phyloP scores from a whole-genome alignment of 2,113 vertebrate species.

The Menidia beryllina region DNA sequence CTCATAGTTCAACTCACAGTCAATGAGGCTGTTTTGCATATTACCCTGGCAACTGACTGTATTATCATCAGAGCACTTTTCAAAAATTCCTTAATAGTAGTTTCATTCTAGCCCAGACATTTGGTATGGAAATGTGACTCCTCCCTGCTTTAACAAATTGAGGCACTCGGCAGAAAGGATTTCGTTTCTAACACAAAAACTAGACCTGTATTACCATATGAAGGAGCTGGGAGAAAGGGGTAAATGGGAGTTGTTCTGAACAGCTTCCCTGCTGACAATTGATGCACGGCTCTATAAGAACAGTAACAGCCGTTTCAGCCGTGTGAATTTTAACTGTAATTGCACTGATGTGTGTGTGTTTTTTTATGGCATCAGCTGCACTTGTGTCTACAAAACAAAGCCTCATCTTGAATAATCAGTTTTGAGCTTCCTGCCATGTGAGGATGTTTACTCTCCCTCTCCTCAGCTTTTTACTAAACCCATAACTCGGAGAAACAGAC shows the following conservation, averaged over 20 bases:
- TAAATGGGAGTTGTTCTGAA: conserved; percentile 60
- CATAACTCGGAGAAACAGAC: conserved; percentile 27
- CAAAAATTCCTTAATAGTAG: conserved; percentile 73
- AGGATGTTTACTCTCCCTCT: conserved; percentile 30
- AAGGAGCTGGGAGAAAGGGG: conserved; percentile 52
- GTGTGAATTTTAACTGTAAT: conserved; percentile 24
- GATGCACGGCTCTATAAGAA: conserved; percentile 43
- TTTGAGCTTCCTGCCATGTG: conserved; percentile 12
- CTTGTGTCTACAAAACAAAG: conserved; percentile 20
- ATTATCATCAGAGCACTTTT: conserved; percentile 73
- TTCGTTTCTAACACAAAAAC: conserved; percentile 72
- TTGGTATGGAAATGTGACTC: conserved; percentile 80
- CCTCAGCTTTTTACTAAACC: conserved; percentile 36
- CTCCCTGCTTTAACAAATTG: conserved; percentile 71
- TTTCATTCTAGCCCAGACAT: conserved; percentile 72
- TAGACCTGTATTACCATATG: conserved; percentile 73
- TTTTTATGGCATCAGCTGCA: conserved; percentile 5
- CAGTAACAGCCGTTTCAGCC: conserved; percentile 14
- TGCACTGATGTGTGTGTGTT: conserved; percentile 31
- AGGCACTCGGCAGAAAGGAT: conserved; percentile 72
- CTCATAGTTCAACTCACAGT: conserved; percentile 68
- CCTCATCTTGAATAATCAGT: conserved; percentile 13
- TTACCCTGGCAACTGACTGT: conserved; percentile 78
- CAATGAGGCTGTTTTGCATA: conserved; percentile 75
- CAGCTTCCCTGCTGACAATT: conserved; percentile 67